Conservation (phyloP, 2,888 invertebrate species). For the Camponotus fellah region DNA sequence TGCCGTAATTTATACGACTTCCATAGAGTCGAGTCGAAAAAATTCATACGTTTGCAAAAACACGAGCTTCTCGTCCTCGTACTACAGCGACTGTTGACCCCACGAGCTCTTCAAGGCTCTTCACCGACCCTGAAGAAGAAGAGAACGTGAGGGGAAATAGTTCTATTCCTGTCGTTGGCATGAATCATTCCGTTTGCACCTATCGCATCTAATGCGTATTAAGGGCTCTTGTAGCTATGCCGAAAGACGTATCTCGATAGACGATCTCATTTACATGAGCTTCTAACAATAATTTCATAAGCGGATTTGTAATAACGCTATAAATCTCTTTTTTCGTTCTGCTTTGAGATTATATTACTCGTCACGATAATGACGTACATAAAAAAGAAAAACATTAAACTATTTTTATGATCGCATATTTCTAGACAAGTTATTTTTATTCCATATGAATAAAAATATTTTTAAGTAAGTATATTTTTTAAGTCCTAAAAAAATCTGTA, state of each 20-base stretch:
- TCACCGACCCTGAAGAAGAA: constrained; percentile 70
- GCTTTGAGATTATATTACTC: background rate
- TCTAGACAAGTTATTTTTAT: background rate
- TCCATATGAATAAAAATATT: background rate
- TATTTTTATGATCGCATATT: background rate
- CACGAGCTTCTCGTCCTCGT: constrained; percentile 61
- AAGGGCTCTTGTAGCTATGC: constrained; percentile 52
- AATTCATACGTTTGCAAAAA: constrained; percentile 42
- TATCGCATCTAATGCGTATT: constrained; percentile 76
- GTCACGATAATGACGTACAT: background rate
- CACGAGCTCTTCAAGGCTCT: constrained; percentile 70
- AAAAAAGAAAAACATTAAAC: constrained; percentile 11
- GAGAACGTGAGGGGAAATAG: constrained; percentile 75
- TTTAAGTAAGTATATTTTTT: background rate
- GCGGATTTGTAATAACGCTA: background rate
- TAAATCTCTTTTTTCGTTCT: background rate
- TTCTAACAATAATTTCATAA: constrained; percentile 50
- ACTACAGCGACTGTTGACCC: constrained; percentile 68
- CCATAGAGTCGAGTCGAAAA: background rate
- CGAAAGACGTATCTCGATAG: constrained; percentile 63
- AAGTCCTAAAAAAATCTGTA: background rate
- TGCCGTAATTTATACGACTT: constrained; percentile 20
- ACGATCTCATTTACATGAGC: constrained; percentile 55
- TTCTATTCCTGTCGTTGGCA: constrained; percentile 84
- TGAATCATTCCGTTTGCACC: constrained; percentile 83